Evolutionary conservation across 2,888 invertebrate genomes (phyloP).

Genomic region (Ectemnius lituratus): DNA sequence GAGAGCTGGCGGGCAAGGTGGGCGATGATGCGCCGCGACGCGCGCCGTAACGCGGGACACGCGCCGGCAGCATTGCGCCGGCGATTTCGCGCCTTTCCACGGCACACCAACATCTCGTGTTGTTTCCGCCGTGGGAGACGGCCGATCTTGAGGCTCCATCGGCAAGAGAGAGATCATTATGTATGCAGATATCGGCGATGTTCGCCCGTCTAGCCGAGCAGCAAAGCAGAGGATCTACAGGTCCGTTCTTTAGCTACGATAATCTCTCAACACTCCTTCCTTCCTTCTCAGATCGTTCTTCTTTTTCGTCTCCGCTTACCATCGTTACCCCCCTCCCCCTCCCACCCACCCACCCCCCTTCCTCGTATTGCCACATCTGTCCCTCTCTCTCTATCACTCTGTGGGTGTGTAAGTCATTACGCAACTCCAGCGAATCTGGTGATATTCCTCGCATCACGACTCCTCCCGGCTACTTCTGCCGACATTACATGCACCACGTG

Average conservation of each 20-base stretch:
- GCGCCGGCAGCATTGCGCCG: conserved; percentile 15
- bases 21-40: neutral
- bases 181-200: conserved; percentile 48
- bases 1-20: conserved; percentile 22
- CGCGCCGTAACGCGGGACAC: conserved; percentile 1
- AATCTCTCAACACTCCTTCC: conserved; percentile 18
- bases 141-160: conserved; percentile 38
- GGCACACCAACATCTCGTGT: conserved; percentile 14
- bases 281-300: conserved; percentile 8
- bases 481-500: no score
- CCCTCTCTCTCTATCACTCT: neutral
- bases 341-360: no score
- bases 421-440: no score
- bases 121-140: conserved; percentile 47
- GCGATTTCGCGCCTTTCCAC: conserved; percentile 31
- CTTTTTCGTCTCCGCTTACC: conserved; percentile 18
- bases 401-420: no score
- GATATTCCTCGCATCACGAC: no score
- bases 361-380: neutral
- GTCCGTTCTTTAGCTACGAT: conserved; percentile 53
- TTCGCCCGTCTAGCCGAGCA: conserved; percentile 38
- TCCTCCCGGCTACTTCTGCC: no score
- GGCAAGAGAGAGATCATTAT: conserved; percentile 41
- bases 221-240: conserved; percentile 50
- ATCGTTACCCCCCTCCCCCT: neutral